Percentiles rank a stretch among this genome's conserved stretches.
Conservation (phyloP, 1,140 invertebrate species). For the Nephotettix cincticeps region DNA sequence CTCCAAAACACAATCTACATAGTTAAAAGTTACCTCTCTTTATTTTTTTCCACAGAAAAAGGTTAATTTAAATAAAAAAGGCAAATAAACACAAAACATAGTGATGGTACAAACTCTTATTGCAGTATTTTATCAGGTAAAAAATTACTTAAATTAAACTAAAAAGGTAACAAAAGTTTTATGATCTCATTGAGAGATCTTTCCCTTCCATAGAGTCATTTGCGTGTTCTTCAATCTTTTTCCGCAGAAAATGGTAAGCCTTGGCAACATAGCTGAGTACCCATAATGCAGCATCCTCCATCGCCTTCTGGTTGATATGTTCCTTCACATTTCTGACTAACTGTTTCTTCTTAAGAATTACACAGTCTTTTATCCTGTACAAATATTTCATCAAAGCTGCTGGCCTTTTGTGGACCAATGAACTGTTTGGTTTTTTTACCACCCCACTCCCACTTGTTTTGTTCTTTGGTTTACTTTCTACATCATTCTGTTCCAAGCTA, state of each 20-base stretch:
- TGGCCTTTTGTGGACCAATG: not conserved
- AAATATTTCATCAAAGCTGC: not conserved
- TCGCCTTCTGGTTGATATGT: not conserved
- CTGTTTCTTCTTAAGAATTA: not conserved
- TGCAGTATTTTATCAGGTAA: too few relatives aligned
- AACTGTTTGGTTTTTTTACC: not conserved
- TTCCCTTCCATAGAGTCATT: not conserved
- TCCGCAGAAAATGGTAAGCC: constrained; percentile 2
- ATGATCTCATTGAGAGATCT: not conserved
- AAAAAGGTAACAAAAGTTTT: too few relatives aligned
- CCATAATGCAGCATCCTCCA: not conserved
- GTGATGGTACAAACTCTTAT: too few relatives aligned
- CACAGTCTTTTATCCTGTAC: constrained; percentile 3
- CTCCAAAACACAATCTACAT: too few relatives aligned
- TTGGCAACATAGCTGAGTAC: not conserved
- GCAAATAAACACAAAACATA: too few relatives aligned
- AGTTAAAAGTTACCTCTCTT: too few relatives aligned
- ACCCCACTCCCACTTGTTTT: too few relatives aligned
- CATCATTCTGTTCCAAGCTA: too few relatives aligned
- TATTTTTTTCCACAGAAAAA: too few relatives aligned
- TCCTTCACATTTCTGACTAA: not conserved
- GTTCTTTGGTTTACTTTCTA: too few relatives aligned
- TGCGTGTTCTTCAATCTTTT: not conserved
- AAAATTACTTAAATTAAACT: too few relatives aligned
- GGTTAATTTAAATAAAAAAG: too few relatives aligned